Percentiles rank a stretch among this genome's conserved stretches.
Evolutionary conservation across 2,113 vertebrate species (phyloP).

Genomic region (Steatornis caripensis): DNA sequence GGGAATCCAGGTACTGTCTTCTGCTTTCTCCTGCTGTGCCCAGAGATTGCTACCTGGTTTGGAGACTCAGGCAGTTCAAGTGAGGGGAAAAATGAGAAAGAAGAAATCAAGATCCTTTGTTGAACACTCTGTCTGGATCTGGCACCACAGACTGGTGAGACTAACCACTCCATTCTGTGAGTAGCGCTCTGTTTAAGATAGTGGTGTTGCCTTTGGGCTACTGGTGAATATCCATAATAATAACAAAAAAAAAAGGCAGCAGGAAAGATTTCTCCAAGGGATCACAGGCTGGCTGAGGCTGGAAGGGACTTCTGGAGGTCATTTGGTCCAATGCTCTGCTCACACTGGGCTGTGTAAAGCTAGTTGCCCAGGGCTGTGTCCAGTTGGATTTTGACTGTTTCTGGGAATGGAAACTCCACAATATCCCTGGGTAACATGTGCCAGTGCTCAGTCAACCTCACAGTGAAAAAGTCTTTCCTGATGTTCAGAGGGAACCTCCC

Average conservation of each 20-base stretch:
- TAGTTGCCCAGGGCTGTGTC: background rate
- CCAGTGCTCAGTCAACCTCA: fast-evolving
- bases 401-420: background rate
- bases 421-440: background rate
- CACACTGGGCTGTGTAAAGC: background rate
- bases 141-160: background rate
- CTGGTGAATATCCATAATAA: background rate
- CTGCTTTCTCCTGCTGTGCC: background rate
- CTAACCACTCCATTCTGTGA: background rate
- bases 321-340: background rate
- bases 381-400: background rate
- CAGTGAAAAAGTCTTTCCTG: background rate
- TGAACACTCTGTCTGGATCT: background rate
- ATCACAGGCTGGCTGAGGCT: background rate
- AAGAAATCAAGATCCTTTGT: background rate
- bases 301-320: background rate
- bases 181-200: fast-evolving
- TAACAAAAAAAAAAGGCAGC: background rate
- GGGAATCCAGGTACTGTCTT: background rate
- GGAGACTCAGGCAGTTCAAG: background rate
- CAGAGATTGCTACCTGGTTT: background rate
- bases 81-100: background rate
- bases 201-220: background rate
- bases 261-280: background rate
- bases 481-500: background rate